These are phyloP conservation scores for Monomorium pharaonis DNA, from an alignment of 1,140 invertebrate genomes.

Conservation along the genomic window DNA sequence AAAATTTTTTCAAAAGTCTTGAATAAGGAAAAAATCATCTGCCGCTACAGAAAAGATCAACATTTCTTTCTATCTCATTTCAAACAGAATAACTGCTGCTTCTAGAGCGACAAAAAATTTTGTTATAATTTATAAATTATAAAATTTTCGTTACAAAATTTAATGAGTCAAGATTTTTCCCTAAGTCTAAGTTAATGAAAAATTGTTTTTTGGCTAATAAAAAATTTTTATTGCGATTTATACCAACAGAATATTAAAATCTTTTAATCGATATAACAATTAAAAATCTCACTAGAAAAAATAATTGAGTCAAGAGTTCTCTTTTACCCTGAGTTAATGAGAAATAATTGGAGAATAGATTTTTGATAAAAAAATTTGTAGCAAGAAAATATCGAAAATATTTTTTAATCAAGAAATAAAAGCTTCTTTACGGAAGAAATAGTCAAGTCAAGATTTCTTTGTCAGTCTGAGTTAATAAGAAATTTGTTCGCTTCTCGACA, in stretches of 20 bases:
- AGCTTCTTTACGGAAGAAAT: not conserved
- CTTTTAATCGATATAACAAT: not conserved
- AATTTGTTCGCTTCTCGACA: constrained; percentile 16
- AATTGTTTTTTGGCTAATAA: not conserved
- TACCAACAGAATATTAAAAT: not conserved
- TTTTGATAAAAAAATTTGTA: too few species aligned
- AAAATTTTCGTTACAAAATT: too few species aligned
- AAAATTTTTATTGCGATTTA: not conserved
- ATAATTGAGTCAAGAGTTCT: not conserved
- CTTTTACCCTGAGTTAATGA: constrained; percentile 12
- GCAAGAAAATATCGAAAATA: too few species aligned
- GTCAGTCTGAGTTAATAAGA: constrained; percentile 19
- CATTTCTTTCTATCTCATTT: not conserved
- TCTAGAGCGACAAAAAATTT: too few species aligned
- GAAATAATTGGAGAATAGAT: too few species aligned
- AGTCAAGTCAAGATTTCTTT: not conserved
- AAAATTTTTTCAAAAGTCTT: not conserved
- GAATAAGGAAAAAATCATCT: not conserved
- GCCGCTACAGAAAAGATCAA: not conserved
- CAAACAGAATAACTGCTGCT: not conserved
- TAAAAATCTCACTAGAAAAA: not conserved
- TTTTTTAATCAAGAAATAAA: not conserved
- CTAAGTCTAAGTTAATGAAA: too few species aligned
- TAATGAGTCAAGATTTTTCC: too few species aligned
- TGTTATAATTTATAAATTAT: too few species aligned